These are phyloP conservation scores for Trachymyrmex septentrionalis DNA, from an alignment of 1,140 invertebrate genomes.

Conservation along the genomic window DNA sequence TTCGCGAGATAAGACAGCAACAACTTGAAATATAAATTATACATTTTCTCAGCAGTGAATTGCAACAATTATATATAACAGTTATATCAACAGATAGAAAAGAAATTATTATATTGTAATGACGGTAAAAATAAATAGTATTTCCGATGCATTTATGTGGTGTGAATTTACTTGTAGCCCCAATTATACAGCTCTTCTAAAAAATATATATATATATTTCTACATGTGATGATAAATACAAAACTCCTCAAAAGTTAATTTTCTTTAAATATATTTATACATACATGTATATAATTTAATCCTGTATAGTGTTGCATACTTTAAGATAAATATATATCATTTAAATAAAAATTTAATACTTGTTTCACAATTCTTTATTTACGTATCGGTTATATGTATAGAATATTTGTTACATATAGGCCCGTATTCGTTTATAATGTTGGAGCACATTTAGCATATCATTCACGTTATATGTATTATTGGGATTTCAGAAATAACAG, in stretches of 20 bases:
- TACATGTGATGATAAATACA: background rate
- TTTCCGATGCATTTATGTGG: background rate
- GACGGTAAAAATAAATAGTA: slow-evolving; percentile 16
- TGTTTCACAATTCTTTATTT: background rate
- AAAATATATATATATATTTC: background rate
- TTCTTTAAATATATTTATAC: background rate
- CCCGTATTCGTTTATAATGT: too few species aligned
- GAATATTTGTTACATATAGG: background rate
- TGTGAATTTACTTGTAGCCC: background rate
- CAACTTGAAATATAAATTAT: slow-evolving; percentile 13
- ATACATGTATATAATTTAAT: background rate
- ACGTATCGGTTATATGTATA: background rate
- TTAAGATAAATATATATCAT: slow-evolving; percentile 14
- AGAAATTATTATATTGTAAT: slow-evolving; percentile 49
- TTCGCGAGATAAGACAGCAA: slow-evolving; percentile 60
- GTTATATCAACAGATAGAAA: slow-evolving; percentile 31
- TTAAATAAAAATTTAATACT: background rate
- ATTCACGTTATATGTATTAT: too few species aligned
- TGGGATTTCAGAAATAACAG: too few species aligned
- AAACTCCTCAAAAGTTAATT: slow-evolving; percentile 4
- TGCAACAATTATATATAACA: slow-evolving; percentile 48
- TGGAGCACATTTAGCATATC: too few species aligned
- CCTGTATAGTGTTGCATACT: background rate
- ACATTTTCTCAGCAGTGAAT: background rate
- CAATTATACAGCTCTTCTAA: background rate